Conservation (phyloP, 1,140 invertebrate species). For the Ceratina australensis region DNA sequence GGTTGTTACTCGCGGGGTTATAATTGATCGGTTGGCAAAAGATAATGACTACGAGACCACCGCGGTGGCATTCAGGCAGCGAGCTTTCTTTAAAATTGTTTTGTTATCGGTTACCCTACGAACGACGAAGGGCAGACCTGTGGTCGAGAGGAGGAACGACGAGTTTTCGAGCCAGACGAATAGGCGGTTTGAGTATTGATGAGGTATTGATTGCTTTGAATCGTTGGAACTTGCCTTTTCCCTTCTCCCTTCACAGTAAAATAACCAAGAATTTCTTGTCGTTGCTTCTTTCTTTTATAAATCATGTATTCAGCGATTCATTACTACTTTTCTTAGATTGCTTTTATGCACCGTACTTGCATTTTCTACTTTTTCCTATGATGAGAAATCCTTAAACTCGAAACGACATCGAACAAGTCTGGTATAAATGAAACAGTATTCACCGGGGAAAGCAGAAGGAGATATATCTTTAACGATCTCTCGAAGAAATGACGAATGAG, state of each 20-base stretch:
- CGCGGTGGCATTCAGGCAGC: background rate
- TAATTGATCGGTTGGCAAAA: slow-evolving; percentile 20
- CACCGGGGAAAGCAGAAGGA: background rate
- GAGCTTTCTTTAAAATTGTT: slow-evolving; percentile 1
- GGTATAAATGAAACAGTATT: background rate
- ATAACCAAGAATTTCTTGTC: too few relatives aligned
- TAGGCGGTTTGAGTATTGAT: background rate
- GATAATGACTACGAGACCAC: background rate
- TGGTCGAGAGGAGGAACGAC: background rate
- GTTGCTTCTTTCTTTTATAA: too few relatives aligned
- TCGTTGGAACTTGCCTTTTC: background rate
- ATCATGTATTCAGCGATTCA: too few relatives aligned
- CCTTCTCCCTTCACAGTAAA: background rate
- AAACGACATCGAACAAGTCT: too few relatives aligned
- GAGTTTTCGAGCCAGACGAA: background rate
- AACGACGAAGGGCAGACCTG: background rate
- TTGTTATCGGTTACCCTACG: background rate
- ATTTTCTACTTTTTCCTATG: too few relatives aligned
- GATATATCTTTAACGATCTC: background rate
- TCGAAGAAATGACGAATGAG: background rate
- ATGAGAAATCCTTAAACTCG: too few relatives aligned
- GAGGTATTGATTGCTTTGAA: slow-evolving; percentile 4
- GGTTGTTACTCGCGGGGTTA: background rate
- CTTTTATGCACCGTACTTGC: too few relatives aligned
- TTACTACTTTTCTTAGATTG: too few relatives aligned